Conservation (phyloP, 2,113 vertebrate species). For the Copsychus sechellarum region DNA sequence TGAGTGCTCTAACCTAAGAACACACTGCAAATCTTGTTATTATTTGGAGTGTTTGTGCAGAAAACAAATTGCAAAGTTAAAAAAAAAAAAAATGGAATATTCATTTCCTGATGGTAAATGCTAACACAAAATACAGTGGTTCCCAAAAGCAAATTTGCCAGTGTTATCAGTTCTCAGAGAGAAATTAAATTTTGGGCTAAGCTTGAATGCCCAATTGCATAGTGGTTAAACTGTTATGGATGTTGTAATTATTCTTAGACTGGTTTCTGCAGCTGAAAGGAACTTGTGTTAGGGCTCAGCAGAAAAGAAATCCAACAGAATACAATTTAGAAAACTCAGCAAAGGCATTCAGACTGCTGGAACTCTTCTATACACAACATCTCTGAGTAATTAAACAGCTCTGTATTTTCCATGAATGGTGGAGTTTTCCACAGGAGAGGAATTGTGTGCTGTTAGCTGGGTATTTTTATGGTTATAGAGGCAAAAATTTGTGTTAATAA, state of each 20-base stretch:
- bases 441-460: background rate
- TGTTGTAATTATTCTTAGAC: background rate
- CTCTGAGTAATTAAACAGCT: background rate
- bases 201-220: background rate
- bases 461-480: background rate
- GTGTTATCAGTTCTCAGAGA: background rate
- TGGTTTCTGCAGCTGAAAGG: background rate
- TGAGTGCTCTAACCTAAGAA: background rate
- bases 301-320: background rate
- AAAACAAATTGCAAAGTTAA: constrained; percentile 7
- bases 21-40: background rate
- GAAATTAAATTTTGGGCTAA: constrained; percentile 6
- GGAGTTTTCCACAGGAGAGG: background rate
- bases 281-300: background rate
- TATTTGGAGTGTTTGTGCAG: constrained; percentile 21
- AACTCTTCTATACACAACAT: background rate
- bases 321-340: background rate
- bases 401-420: background rate
- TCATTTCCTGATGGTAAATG: background rate
- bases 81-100: background rate
- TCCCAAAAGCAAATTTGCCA: background rate
- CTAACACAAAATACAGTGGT: background rate
- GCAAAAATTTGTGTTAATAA: background rate
- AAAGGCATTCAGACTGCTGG: background rate
- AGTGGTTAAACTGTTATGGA: background rate